Evolutionary conservation across 23 tunicate species (phyloP), one percentile per base, ranked within the genome.

Genomic region (Clavelina lepadiformis): DNA sequence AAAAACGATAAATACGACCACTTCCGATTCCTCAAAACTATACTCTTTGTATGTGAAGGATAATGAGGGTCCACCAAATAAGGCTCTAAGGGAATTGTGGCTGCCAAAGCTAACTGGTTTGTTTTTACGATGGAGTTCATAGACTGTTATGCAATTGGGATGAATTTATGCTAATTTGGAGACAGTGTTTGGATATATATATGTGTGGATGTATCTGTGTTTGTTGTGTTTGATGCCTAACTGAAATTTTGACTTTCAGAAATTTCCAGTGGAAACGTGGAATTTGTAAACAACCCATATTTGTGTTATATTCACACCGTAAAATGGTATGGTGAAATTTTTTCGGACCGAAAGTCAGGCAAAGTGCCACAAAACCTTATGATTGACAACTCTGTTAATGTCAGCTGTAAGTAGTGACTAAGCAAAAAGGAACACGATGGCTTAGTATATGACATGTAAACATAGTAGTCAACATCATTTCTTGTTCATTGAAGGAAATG

Each of bases 191-290:
- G n/a, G n/a, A n/a, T n/a, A n/a, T n/a, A n/a, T n/a, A n/a, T n/a
- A n/a, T n/a, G n/a, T n/a, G n/a, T n/a, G n/a, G n/a, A n/a, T n/a
- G n/a, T n/a, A n/a, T n/a, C n/a, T n/a, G n/a, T n/a, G n/a, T n/a
- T n/a, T n/a, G n/a, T n/a, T n/a, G n/a, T n/a, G n/a, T n/a, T n/a
- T n/a, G n/a, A n/a, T n/a, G n/a, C n/a, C n/a, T n/a, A n/a, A n/a
- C n/a, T n/a, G n/a, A n/a, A n/a, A n/a, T n/a, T n/a, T n/a, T n/a
- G n/a, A n/a, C n/a, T 38, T 74, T 22, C 64, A 85, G 94, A 85
- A 77, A 85, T 85, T n/a, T 27, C 63, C 28, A 20, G 28, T 34
- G 96, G 96, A 47, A 47, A 79, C 35, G 96, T 88, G 13, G 29
- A 11, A 2, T 34, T 88, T 32, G 33, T 22, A 38, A 46, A 73